Evolutionary conservation across 2,888 invertebrate species (phyloP), one percentile per base, ranked within the genome.

Genomic region (Petrophora chlorosata): DNA sequence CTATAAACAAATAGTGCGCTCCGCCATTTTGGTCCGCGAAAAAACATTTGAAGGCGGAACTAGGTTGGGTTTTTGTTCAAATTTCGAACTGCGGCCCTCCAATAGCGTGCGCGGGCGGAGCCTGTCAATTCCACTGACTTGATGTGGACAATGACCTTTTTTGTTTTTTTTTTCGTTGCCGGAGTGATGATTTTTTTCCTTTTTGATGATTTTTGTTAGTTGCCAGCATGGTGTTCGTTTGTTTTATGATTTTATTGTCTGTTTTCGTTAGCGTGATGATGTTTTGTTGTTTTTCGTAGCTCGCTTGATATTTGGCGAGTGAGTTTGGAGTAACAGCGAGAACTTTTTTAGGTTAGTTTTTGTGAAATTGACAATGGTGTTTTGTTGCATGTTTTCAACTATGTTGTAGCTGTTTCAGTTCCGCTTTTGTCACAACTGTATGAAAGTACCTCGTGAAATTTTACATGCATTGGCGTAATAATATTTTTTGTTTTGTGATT

Each of bases 41-140:
- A 73, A 85, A 88, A 86, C 85, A 86, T 85, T 88, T 84, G 88
- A 87, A 90, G 88, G 89, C 89, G 89, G 88, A 87, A 85, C 89
- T 87, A 87, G 81, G 81, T 84, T 82, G 84, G 83, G 84, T 84
- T 87, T 88, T 87, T 86, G 86, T 88, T 85, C 78, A 83, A 88
- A 86, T 83, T 88, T 86, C 81, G 83, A 84, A 77, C 74, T 68
- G 76, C 81, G 77, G 74, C 76, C 84, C 83, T 82, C 89, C 89
- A 89, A 88, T 89, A 29, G 87, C 83, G 79, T 64, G 82, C 83
- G 85, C 86, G 86, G 88, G 89, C 88, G 88, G 85, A 76, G 89
- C 85, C 76, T 82, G 77, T 79, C 86, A 83, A 84, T 82, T 79
- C 79, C 73, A 71, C 82, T 88, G 87, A 87, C 85, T 88, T 86